Evolutionary conservation across 2,113 vertebrate genomes (phyloP), one percentile per base, ranked within the genome.

Genomic region (Cairina moschata): DNA sequence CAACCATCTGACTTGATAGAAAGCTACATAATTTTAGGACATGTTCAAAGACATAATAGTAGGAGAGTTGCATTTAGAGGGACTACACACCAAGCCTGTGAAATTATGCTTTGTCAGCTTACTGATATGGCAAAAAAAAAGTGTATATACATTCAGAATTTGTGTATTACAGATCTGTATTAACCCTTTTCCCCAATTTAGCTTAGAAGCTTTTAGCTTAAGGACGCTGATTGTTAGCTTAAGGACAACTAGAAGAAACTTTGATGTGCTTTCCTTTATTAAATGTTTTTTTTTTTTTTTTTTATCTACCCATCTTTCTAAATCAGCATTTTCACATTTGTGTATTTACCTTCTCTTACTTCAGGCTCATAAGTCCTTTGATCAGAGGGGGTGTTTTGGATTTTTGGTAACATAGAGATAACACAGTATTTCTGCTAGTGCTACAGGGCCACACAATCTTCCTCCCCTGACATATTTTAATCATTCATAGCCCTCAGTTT

Each of bases 11-110:
- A 50, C 13, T 6, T 11, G 15, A 17, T 3, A 75, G 56, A 78
- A 74, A 29, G 8, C 36, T 63, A 36, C 28, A 22, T 12, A 10
- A 20, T 2, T 11, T 44, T 34, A 25, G 26, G 56, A 62, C 46
- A 67, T 13, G 17, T 63, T 68, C 34, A 48, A 15, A 8, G 31
- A 56, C 1, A 3, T 6, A 12, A 13, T 0, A 69, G 17, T 4
- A 78, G n/a, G 17, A 55, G 40, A 86, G 34, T 9, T 85, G 84
- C 17, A 50, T 18, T 68, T 13, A 69, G 16, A 62, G 13, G 22
- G 42, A 72, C n/a, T 67, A 75, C 5, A 15, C 12, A 13, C 4
- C 0, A 0, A 52, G 28, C 15, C 52, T 46, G 4, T 54, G 54
- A 93, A 26, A 62, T 23, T 28, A 78, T 6, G 44, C 9, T 59